Conservation (phyloP, 2,888 invertebrate genomes). For the Rhodophaea formosa region DNA sequence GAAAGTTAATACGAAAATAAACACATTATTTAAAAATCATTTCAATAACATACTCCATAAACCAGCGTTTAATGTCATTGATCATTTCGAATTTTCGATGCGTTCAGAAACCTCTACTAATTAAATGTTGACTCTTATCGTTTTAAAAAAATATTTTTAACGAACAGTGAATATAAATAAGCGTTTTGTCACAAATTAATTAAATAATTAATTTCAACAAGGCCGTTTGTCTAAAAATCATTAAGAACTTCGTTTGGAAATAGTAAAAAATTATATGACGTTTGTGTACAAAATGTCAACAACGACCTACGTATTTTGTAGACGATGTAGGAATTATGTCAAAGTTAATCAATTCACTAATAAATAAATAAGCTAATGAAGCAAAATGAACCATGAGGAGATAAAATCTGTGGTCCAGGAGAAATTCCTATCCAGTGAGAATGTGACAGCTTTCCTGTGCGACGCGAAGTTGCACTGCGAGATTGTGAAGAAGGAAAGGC, state of each 20-base stretch:
- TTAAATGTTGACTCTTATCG: too few species aligned
- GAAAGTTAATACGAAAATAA: too few species aligned
- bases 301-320: conserved; percentile 11
- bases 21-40: too few species aligned
- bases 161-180: too few species aligned
- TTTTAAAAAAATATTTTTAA: too few species aligned
- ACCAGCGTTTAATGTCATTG: neutral
- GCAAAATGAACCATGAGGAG: conserved; percentile 74
- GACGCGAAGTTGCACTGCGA: conserved; percentile 74
- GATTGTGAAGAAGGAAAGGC: conserved; percentile 70
- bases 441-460: conserved; percentile 68
- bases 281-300: neutral
- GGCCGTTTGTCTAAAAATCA: neutral
- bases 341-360: conserved; percentile 28
- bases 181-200: too few species aligned
- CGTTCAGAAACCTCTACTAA: neutral
- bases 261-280: neutral
- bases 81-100: neutral
- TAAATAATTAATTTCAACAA: neutral
- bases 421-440: conserved; percentile 73
- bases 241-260: neutral
- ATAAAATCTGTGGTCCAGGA: conserved; percentile 73
- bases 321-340: conserved; percentile 29
- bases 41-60: neutral
- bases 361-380: conserved; percentile 28